Evolutionary conservation across 2,113 vertebrate species (phyloP).

Genomic region (Uria aalge): DNA sequence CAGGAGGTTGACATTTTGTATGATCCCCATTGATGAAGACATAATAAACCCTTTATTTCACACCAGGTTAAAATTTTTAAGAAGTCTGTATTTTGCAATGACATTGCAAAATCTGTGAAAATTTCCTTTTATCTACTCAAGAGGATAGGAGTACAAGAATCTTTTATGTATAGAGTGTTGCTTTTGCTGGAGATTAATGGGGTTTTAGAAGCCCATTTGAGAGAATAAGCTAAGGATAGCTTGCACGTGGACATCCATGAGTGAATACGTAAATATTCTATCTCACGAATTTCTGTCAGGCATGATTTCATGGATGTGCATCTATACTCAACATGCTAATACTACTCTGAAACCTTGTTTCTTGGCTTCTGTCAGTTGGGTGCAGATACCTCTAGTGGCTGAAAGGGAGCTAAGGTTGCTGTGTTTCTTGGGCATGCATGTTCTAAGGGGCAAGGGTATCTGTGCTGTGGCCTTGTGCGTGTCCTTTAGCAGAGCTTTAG

Average conservation of each 20-base stretch:
- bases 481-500: background rate
- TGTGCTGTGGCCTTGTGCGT: background rate
- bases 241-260: background rate
- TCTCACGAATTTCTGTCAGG: background rate
- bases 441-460: background rate
- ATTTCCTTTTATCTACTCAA: background rate
- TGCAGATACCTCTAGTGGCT: background rate
- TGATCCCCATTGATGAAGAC: background rate
- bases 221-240: background rate
- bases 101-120: background rate
- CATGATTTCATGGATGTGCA: background rate
- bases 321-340: background rate
- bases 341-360: background rate
- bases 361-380: background rate
- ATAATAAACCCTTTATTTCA: background rate
- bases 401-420: background rate
- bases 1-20: background rate
- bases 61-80: background rate
- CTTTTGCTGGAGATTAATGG: background rate
- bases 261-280: background rate
- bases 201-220: background rate
- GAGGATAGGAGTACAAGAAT: background rate
- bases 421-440: fast-evolving
- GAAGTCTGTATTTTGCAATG: background rate
- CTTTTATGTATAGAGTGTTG: background rate